These are phyloP conservation scores for Microplitis deprimator DNA, from an alignment of 2,888 invertebrate species.

Conservation along the genomic window DNA sequence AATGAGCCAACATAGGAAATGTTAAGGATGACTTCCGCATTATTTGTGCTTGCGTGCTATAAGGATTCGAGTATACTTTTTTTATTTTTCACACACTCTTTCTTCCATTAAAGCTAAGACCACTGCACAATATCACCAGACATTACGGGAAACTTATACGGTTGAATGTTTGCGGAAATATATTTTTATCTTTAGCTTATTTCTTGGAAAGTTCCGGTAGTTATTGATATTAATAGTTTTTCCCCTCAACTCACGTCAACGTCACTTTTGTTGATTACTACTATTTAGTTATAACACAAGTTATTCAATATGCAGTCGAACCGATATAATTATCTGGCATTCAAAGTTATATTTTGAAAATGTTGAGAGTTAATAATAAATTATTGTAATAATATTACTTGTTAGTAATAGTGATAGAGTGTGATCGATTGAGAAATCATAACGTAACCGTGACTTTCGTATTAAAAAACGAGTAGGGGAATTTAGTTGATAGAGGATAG, in stretches of 20 bases:
- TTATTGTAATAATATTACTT: constrained; percentile 29
- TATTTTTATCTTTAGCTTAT: constrained; percentile 18
- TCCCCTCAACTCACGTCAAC: background rate
- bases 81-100: constrained; percentile 33
- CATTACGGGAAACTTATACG: constrained; percentile 8
- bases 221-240: background rate
- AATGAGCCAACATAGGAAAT: constrained; percentile 48
- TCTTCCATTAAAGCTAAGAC: constrained; percentile 20
- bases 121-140: background rate
- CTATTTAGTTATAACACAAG: background rate
- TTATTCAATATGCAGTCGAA: background rate
- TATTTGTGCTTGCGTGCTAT: constrained; percentile 32
- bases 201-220: constrained; percentile 31
- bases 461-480: constrained; percentile 28
- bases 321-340: background rate
- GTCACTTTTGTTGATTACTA: background rate
- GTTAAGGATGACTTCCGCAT: constrained; percentile 42
- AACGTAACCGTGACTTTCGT: constrained; percentile 67
- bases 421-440: constrained; percentile 55
- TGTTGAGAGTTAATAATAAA: constrained; percentile 11
- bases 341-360: background rate
- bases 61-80: background rate
- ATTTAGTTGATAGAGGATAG: constrained; percentile 16
- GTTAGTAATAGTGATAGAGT: constrained; percentile 43
- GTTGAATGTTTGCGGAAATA: constrained; percentile 35